Evolutionary conservation across 2,797 vertebrate species (phyloP), one percentile per base, ranked within the genome.

Genomic region (Xiphorhynchus erythropygius): DNA sequence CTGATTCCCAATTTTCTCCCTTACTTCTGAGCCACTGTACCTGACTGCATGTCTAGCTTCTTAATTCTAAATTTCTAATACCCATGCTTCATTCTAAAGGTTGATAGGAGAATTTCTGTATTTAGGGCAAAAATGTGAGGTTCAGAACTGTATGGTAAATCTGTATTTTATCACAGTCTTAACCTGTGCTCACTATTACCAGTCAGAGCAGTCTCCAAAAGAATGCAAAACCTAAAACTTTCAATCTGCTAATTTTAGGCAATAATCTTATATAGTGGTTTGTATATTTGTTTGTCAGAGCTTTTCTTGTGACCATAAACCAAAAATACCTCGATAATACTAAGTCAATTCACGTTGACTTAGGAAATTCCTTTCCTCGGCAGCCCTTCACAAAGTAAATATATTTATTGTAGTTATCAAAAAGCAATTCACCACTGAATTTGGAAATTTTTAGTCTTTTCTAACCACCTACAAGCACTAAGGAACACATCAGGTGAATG

Each of bases 41-140:
- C 80, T 93, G 76, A 90, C 62, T 87, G 78, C 74, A 91, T 87
- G 47, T 73, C 37, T 68, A 81, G 53, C 5, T 90, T 90, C 73
- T 77, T 93, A 74, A 95, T 80, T 89, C n/a, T 67, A 76, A 87
- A 95, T 85, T 91, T 94, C 71, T 71, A 78, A 85, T 57, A 89
- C 37, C 67, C 74, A 46, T 83, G 70, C 63, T 89, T 83, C 64
- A 73, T 71, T 92, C 55, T 77, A 77, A 90, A 91, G 23, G 13
- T 32, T 79, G 65, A 52, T 33, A 57, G 69, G 17, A 93, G 42
- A 78, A 55, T 49, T 78, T 71, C 33, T 33, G 19, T 59, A 52
- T 78, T 89, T 71, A 87, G 35, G 28, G 39, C 28, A 79, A 77
- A 39, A 84, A 64, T 4, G 2, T 74, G 67, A 68, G 10, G 9